phyloP scores from a whole-genome alignment of 1,140 invertebrate species.

The Thalassaphorura encarpata region DNA sequence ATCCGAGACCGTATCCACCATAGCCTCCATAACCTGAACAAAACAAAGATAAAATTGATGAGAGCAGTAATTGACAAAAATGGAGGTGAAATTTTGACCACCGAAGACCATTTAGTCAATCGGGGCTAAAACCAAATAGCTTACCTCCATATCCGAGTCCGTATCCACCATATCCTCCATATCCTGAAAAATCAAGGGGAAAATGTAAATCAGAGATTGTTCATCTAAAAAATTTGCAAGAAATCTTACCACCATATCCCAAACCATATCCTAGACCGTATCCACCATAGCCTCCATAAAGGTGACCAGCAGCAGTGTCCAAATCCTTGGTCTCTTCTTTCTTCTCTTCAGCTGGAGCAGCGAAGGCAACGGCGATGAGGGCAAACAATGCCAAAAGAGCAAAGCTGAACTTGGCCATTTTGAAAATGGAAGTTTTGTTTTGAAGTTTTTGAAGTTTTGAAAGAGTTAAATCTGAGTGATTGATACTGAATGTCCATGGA shows the following conservation, averaged over 20 bases:
- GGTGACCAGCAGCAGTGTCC: constrained; percentile 1
- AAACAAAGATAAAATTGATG: neutral
- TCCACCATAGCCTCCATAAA: neutral
- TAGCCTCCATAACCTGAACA: neutral
- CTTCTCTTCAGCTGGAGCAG: constrained; percentile 3
- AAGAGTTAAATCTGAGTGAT: too few relatives aligned
- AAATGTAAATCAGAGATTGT: neutral
- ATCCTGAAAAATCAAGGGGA: neutral
- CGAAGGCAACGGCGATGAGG: neutral
- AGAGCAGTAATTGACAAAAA: neutral
- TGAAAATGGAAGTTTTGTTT: too few relatives aligned
- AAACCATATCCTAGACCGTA: neutral
- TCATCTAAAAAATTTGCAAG: neutral
- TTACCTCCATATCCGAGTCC: neutral
- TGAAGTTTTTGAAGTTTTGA: too few relatives aligned
- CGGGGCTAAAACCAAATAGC: too few relatives aligned
- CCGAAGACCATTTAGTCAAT: neutral
- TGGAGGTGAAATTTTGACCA: neutral
- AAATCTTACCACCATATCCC: neutral
- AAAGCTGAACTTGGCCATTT: neutral
- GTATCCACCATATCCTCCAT: neutral
- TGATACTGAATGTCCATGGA: too few relatives aligned
- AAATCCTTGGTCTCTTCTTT: constrained; percentile 1
- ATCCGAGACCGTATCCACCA: constrained; percentile 12
- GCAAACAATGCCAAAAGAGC: neutral